Base-by-base conservation (phyloP, 2,888 invertebrate species). In the Hecatera dysodea region DNA sequence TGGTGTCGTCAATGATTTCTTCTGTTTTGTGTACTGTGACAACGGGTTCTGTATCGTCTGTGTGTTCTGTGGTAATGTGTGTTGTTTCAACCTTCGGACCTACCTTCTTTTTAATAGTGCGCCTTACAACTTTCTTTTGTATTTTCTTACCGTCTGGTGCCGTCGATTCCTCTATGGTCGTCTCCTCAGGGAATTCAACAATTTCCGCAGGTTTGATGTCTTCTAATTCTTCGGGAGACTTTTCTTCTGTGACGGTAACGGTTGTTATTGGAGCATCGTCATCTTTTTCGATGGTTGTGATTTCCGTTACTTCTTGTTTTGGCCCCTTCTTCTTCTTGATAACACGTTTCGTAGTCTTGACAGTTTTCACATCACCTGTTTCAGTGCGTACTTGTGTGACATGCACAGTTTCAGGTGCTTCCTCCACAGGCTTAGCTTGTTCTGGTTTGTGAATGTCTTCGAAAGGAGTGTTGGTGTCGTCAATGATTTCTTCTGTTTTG, bases 141-240 rank as follows among this genome's bases (percentile, higher is more conserved):
- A 68, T 90, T 81, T 29, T 91, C 84, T 61, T 92, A 84, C 80
- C 91, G 86, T 83, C 93, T 87, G 61, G 83, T 74, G 39, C 74
- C 8, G 72, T 59, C 73, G 83, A 46, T 27, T 85, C 81, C 44
- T 83, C 86, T 1, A 84, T 42, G 0, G 72, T 77, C 0, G 73
- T 82, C 60, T 86, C 82, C 39, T 86, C 86, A 0, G 86, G 86
- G 0, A 93, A 75, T 67, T 94, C 86, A 0, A 84, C 27, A 0
- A 77, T 71, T 68, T 87, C 77, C 11, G 73, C 61, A 0, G 84
- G 72, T 27, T 63, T n/a, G 0, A 15, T 22, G 0, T 67, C 53
- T 52, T 75, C 22, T 66, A 85, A 71, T 24, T 33, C 48, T 17
- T 79, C 69, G 0, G 70, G 69, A 3, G 55, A 12, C 0, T 19